A percentile compares a stretch with the other conserved stretches of the same genome.
Evolutionary conservation across 2,888 invertebrate genomes (phyloP).

Genomic region (Heteromyza rotundicornis): DNA sequence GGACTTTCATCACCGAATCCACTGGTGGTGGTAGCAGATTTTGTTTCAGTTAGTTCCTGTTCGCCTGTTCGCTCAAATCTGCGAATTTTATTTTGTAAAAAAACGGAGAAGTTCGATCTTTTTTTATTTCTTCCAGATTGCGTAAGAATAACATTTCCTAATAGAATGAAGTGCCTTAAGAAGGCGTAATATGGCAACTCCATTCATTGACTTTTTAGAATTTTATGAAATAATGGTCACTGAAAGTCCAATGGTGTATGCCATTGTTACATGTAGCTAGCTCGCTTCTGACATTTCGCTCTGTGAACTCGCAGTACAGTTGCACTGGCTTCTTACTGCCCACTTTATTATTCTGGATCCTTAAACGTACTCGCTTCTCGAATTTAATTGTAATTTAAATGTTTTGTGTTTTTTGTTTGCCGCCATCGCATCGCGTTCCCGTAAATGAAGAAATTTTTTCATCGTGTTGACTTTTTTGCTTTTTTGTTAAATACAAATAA

Average conservation of each 20-base stretch:
- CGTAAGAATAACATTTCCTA: too few species aligned
- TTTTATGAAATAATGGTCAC: too few species aligned
- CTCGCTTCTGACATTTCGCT: neutral
- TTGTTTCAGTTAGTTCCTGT: neutral
- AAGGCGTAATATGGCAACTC: too few species aligned
- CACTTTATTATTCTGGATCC: slow-evolving; percentile 6
- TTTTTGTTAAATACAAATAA: slow-evolving; percentile 41
- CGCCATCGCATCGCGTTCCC: neutral
- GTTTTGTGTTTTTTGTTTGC: slow-evolving; percentile 42
- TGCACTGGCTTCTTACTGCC: neutral
- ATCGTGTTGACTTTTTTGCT: too few species aligned
- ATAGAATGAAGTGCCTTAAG: too few species aligned
- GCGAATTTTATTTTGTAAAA: too few species aligned
- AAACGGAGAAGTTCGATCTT: too few species aligned
- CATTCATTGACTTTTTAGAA: too few species aligned
- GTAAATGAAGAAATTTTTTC: slow-evolving; percentile 48
- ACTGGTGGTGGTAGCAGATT: neutral
- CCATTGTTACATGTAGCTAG: slow-evolving; percentile 29
- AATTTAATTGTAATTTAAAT: slow-evolving; percentile 52
- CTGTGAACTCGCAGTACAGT: neutral
- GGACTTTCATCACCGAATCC: neutral
- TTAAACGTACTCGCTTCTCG: slow-evolving; percentile 15
- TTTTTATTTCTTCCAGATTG: too few species aligned
- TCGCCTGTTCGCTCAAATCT: too few species aligned
- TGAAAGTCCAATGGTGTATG: neutral